Percentiles rank a stretch among this genome's conserved stretches.
Evolutionary conservation across 2,797 vertebrate genomes (phyloP).

Genomic region (Hippopotamyrus pictus): DNA sequence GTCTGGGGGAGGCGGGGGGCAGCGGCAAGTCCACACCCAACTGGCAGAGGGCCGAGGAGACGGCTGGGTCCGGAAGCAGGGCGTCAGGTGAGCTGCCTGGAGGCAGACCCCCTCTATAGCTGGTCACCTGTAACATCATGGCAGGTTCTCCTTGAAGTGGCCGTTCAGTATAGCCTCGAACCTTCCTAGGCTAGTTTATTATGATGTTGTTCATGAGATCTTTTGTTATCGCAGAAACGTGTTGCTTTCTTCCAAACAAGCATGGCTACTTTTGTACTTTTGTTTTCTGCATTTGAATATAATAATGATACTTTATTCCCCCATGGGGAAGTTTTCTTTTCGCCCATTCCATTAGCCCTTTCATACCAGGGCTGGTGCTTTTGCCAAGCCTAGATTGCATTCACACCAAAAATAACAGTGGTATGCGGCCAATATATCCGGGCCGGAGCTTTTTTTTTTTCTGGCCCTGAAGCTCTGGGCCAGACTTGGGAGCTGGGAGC

Average conservation of each 20-base stretch:
- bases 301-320: not conserved
- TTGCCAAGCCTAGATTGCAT: no score
- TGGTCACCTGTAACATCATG: not conserved
- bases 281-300: not conserved
- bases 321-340: not conserved
- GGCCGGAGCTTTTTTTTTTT: no score
- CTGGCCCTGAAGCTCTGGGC: no score
- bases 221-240: not conserved
- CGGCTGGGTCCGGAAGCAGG: conserved; percentile 34
- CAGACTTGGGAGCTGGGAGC: no score
- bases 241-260: not conserved
- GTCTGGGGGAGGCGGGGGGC: conserved; percentile 65
- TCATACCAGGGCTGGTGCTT: no score
- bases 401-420: no score
- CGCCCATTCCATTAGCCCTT: not conserved
- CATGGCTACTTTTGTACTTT: not conserved
- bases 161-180: not conserved
- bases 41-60: conserved; percentile 79
- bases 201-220: not conserved
- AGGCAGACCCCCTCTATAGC: not conserved
- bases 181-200: not conserved
- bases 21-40: conserved; percentile 70
- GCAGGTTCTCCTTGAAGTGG: not conserved
- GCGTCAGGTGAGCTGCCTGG: conserved; percentile 42
- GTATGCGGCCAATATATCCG: no score